A percentile compares a stretch with the other conserved stretches of the same genome.
phyloP scores from a whole-genome alignment of 2,797 vertebrate species.

The Kryptolebias ocellatus region DNA sequence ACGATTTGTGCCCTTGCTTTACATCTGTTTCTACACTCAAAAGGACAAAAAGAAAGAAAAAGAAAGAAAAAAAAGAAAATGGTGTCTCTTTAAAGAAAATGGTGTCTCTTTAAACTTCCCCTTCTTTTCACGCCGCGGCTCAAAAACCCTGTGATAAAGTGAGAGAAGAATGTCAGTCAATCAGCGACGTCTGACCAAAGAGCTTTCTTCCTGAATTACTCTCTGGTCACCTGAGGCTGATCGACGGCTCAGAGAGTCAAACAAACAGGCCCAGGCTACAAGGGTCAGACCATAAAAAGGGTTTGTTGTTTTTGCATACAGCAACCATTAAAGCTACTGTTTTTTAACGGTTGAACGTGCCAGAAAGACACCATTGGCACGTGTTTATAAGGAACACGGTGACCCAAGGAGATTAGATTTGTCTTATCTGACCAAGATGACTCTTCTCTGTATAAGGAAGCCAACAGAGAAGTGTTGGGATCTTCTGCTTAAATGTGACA shows the following conservation, averaged over 20 bases:
- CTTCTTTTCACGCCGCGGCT: constrained; percentile 12
- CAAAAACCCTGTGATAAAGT: constrained; percentile 18
- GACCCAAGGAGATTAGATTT: constrained; percentile 16
- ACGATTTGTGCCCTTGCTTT: neutral
- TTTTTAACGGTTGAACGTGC: neutral
- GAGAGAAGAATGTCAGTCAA: constrained; percentile 26
- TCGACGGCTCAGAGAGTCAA: constrained; percentile 7
- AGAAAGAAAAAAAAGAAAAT: neutral
- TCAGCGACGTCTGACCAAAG: constrained; percentile 32
- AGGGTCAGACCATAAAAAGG: neutral
- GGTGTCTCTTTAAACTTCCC: constrained; percentile 2
- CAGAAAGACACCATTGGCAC: neutral
- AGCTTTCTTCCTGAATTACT: constrained; percentile 19
- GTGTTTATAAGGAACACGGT: neutral
- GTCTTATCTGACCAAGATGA: constrained; percentile 12
- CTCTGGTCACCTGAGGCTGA: constrained; percentile 15
- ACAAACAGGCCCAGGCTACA: neutral
- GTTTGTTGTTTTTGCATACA: neutral
- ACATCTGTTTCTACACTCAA: constrained; percentile 5
- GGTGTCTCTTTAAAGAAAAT: neutral
- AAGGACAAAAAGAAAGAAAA: neutral
- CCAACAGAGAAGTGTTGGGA: neutral
- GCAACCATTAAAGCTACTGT: neutral
- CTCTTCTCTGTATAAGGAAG: neutral
- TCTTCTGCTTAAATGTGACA: neutral